A percentile compares a stretch with the other conserved stretches of the same genome.
Evolutionary conservation across 2,797 vertebrate genomes (phyloP).

Genomic region (Macroramphosus scolopax): DNA sequence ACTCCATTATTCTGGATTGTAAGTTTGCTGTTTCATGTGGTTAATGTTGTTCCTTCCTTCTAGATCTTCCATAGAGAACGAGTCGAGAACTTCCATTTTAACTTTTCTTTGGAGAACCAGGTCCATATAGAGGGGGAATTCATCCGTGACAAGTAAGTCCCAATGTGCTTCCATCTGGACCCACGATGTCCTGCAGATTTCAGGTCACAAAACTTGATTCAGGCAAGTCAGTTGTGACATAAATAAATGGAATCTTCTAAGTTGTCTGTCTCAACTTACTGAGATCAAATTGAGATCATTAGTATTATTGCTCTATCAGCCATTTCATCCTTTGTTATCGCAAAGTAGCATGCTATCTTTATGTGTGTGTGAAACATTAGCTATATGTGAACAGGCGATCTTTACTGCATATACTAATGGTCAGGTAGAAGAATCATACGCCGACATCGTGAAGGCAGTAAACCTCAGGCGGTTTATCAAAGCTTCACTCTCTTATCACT

Average conservation of each 20-base stretch:
- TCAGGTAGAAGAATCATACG: slow-evolving; percentile 6
- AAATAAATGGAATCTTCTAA: too few relatives aligned
- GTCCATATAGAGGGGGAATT: slow-evolving; percentile 87
- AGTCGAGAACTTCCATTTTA: slow-evolving; percentile 86
- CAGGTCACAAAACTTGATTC: too few relatives aligned
- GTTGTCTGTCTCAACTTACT: too few relatives aligned
- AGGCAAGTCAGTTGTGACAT: too few relatives aligned
- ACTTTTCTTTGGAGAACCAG: slow-evolving; percentile 94
- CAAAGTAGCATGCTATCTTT: slow-evolving; percentile 26
- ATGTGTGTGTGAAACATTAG: slow-evolving; percentile 24
- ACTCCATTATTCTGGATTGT: too few relatives aligned
- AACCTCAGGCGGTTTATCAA: slow-evolving; percentile 18
- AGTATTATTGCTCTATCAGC: slow-evolving; percentile 1
- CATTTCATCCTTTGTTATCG: slow-evolving; percentile 42
- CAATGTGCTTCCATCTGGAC: too few relatives aligned
- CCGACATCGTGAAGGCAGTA: slow-evolving; percentile 14
- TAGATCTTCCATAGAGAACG: slow-evolving; percentile 80
- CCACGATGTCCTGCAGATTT: too few relatives aligned
- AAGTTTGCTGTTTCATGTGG: too few relatives aligned
- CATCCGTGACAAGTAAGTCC: slow-evolving; percentile 87
- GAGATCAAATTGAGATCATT: background rate
- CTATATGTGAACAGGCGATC: slow-evolving; percentile 14
- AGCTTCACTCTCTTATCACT: slow-evolving; percentile 22
- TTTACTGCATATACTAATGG: slow-evolving; percentile 32
- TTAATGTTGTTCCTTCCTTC: background rate